Evolutionary conservation across 2,888 invertebrate genomes (phyloP), one percentile per base, ranked within the genome.

Genomic region (Cristatella mucedo): DNA sequence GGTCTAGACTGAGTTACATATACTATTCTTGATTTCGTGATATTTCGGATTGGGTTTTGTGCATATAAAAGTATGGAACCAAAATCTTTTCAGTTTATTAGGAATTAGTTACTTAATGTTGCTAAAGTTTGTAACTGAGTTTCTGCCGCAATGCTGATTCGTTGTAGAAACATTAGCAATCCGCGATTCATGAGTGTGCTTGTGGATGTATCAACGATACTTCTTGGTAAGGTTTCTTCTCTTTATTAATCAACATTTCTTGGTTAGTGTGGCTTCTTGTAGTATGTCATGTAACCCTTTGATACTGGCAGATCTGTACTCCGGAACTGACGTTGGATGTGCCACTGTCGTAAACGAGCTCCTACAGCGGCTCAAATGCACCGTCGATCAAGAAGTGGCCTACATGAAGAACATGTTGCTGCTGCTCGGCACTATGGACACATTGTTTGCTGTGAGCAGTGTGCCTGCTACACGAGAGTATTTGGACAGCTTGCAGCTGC

Each of bases 141-240:
- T n/a, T n/a, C n/a, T n/a, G n/a, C n/a, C n/a, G n/a, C n/a, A n/a
- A n/a, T 21, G 4, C 21, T 29, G 34, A 38, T 43, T 22, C 32
- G 29, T 46, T 50, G 32, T 49, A 74, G 71, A 43, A 70, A 78
- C 56, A 71, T 87, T 38, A 76, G 80, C 24, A 80, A 80, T 55
- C 71, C 75, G 39, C 72, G 78, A 47, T 85, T 80, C 63, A 78
- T 78, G 43, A 71, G 77, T 42, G 73, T 78, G 6, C 61, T 89
- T 1, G 71, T 80, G 39, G 78, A 82, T 66, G 78, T 81, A 11
- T 71, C 76, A 2, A 76, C 78, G 64, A 72, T 76, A 16, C 72
- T 87, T 43, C 62, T 85, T 45, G 82, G 73, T 72, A 61, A 47
- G 52, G 48, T 9, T 36, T 29, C 18, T 2, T 16, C 21, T 37